Evolutionary conservation across 2,113 vertebrate species (phyloP).

Genomic region (Apodemus speciosus): DNA sequence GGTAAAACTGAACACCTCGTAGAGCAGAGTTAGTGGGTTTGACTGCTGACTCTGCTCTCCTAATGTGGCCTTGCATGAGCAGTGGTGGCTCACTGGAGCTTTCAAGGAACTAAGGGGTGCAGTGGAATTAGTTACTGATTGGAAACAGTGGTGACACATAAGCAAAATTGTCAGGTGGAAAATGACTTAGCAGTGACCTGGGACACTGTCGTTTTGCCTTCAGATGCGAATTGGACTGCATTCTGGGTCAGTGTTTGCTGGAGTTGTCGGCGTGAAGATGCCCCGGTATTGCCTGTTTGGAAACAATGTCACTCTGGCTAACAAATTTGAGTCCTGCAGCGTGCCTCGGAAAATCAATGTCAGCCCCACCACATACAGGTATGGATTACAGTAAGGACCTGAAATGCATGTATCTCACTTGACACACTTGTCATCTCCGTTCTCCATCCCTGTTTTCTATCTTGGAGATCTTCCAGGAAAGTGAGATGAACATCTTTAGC

Average conservation of each 20-base stretch:
- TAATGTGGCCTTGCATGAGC: too few species aligned
- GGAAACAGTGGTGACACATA: not conserved
- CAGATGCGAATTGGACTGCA: constrained; percentile 99
- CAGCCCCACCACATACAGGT: constrained; percentile 98
- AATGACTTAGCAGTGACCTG: not conserved
- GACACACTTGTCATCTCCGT: not conserved
- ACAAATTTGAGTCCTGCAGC: constrained; percentile 98
- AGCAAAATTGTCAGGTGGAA: not conserved
- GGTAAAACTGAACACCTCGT: not conserved
- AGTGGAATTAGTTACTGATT: not conserved
- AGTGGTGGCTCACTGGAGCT: not conserved
- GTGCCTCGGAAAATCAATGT: constrained; percentile 94
- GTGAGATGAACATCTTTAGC: not conserved
- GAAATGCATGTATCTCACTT: not conserved
- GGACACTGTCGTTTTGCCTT: constrained; percentile 64
- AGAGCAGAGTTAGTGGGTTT: not conserved
- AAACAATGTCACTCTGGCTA: constrained; percentile 98
- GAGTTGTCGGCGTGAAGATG: constrained; percentile 98
- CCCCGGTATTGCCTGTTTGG: constrained; percentile 99
- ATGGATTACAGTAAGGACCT: not conserved
- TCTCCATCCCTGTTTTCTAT: not conserved
- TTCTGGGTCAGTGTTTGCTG: constrained; percentile 96
- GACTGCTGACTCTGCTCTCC: not conserved
- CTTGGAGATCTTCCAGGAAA: not conserved
- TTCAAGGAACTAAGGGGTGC: not conserved